Conservation (phyloP, 2,888 invertebrate genomes). For the Agrochola circellaris region DNA sequence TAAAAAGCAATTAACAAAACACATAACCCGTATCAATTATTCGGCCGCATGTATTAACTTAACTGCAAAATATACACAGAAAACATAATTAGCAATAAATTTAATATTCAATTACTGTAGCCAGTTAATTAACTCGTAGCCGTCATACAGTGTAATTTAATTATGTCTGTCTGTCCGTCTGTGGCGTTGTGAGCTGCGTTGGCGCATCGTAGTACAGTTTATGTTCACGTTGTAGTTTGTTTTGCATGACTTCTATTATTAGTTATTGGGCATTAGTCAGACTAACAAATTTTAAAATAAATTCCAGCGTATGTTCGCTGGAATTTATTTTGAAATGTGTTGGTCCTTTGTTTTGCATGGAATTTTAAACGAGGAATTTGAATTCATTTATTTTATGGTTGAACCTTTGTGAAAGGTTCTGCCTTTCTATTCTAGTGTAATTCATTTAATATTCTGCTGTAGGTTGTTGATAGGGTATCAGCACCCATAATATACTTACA, state of each 20-base stretch:
- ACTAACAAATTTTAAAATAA: no score
- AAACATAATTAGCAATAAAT: conserved; percentile 84
- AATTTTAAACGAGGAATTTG: background rate
- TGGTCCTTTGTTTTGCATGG: conserved; percentile 13
- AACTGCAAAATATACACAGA: conserved; percentile 48
- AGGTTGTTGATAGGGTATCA: background rate
- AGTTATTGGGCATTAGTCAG: conserved; percentile 2
- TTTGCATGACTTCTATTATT: conserved; percentile 16
- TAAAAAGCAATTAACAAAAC: conserved; percentile 41
- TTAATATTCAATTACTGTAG: conserved; percentile 84
- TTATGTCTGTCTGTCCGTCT: conserved; percentile 66
- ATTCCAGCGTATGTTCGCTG: background rate
- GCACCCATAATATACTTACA: no score
- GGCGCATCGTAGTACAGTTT: conserved; percentile 45
- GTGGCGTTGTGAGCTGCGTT: conserved; percentile 49
- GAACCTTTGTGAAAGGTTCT: background rate
- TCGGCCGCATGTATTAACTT: conserved; percentile 27
- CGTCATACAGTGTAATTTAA: conserved; percentile 63
- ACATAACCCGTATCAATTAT: conserved; percentile 39
- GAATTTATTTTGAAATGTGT: conserved; percentile 6
- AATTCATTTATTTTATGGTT: background rate
- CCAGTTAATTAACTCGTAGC: conserved; percentile 79
- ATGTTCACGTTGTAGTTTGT: conserved; percentile 31
- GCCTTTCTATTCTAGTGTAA: background rate
- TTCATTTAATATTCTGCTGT: background rate